A percentile compares a stretch with the other conserved stretches of the same genome.
phyloP scores from a whole-genome alignment of 1,140 invertebrate species.

The Zaprionus camerounensis region DNA sequence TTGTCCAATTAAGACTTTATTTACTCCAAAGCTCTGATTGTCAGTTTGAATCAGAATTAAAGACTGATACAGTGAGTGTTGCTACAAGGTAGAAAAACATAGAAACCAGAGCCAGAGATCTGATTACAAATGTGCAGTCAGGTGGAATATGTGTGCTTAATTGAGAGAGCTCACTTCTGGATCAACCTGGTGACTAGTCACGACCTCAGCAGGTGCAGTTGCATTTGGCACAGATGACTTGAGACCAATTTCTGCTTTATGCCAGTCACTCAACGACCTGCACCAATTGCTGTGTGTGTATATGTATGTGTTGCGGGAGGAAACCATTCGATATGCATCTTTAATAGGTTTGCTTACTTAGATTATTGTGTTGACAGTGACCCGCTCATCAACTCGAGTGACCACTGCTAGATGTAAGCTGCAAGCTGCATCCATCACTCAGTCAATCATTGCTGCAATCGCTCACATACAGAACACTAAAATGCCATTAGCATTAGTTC shows the following conservation, averaged over 20 bases:
- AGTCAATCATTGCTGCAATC: conserved; percentile 47
- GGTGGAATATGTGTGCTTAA: conserved; percentile 33
- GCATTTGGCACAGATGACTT: conserved; percentile 57
- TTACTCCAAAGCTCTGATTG: not conserved
- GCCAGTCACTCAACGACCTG: not conserved
- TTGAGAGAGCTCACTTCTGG: conserved; percentile 8
- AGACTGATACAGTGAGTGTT: conserved; percentile 15
- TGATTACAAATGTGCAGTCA: conserved; percentile 14
- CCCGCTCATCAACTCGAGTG: conserved; percentile 21
- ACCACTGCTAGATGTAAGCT: not conserved
- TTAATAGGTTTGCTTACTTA: not conserved
- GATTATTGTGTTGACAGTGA: not conserved
- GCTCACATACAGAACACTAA: conserved; percentile 55
- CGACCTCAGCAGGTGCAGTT: not conserved
- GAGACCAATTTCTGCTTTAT: conserved; percentile 28
- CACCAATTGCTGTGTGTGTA: too few relatives aligned
- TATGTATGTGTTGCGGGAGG: not conserved
- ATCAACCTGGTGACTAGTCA: conserved; percentile 29
- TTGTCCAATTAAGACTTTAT: not conserved
- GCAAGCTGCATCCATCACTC: conserved; percentile 14
- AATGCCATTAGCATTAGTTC: conserved; percentile 70
- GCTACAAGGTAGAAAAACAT: conserved; percentile 3
- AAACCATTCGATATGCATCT: not conserved
- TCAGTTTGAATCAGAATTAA: not conserved
- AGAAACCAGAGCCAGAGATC: not conserved